Evolutionary conservation across 1,140 invertebrate species (phyloP).

Genomic region (Choristoneura fumiferana): DNA sequence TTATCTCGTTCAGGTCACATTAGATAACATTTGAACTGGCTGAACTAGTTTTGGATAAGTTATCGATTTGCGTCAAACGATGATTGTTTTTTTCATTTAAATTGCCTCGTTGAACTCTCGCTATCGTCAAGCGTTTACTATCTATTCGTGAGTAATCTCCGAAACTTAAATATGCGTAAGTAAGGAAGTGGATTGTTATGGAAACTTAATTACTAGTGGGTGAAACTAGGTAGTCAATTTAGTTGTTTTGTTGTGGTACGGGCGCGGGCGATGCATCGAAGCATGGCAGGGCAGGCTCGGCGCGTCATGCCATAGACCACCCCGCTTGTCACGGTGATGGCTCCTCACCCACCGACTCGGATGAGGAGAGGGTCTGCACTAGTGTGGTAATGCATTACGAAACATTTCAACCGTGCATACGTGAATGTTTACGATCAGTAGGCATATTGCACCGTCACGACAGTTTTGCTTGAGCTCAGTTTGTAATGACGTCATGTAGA

Average conservation of each 20-base stretch:
- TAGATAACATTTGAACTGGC: conserved; percentile 62
- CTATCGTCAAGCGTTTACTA: background rate
- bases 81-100: conserved; percentile 32
- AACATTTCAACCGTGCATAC: conserved; percentile 17
- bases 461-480: background rate
- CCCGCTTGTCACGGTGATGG: conserved; percentile 69
- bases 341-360: conserved; percentile 37
- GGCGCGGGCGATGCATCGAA: conserved; percentile 44
- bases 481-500: no score
- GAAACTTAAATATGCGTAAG: no score
- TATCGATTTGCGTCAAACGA: conserved; percentile 69
- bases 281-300: conserved; percentile 59
- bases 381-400: conserved; percentile 26
- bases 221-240: conserved; percentile 23
- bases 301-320: conserved; percentile 67
- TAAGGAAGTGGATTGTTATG: conserved; percentile 13
- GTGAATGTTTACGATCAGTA: conserved; percentile 6
- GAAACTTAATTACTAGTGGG: conserved; percentile 28
- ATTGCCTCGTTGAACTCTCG: background rate
- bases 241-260: conserved; percentile 24
- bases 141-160: no score
- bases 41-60: conserved; percentile 67
- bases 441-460: conserved; percentile 15
- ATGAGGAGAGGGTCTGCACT: conserved; percentile 44
- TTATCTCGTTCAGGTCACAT: conserved; percentile 43